Evolutionary conservation across 2,888 invertebrate genomes (phyloP), one percentile per base, ranked within the genome.

Genomic region (Pachycephus smyrnensis): DNA sequence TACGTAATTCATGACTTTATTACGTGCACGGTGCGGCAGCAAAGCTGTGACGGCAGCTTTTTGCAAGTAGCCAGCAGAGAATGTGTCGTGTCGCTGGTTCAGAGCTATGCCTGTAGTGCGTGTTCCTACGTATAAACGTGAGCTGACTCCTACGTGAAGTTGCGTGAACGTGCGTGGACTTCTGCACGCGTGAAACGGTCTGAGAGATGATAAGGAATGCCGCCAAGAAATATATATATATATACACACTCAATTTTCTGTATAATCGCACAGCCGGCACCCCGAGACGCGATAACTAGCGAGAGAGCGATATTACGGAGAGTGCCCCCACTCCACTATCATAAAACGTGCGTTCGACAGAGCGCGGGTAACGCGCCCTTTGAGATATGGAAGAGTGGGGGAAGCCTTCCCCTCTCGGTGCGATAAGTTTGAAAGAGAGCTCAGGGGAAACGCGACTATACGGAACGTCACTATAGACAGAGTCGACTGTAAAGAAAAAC

Each of bases 1-100:
- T 82, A 82, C 81, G 82, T 83, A 82, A 83, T 83, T 83, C 82
- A 83, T 83, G 82, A 81, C 83, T 83, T 83, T 83, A 83, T 83
- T 83, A 83, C 82, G 82, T 83, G 82, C 83, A 80, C 68, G 40
- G 73, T 40, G 73, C 73, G 74, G 73, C 80, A 40, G 76, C 77
- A 74, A 78, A 80, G 77, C 80, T 78, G 81, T 80, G 78, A 81
- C 81, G 78, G 73, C 77, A 69, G 76, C 76, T 79, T 80, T 81
- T 81, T 81, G 73, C 78, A 37, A 71, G 31, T 30, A 71, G 71
- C 31, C 31, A 33, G 71, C 6, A 71, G 71, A 33, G 71, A 71
- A 71, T 33, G 71, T 71, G 71, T 71, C 31, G 71, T 71, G 71
- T 68, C 73, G 73, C 74, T 30, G 71, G 75, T 71, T 55, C 55